phyloP scores from a whole-genome alignment of 1,140 invertebrate species.

The Papilio aristodemus region DNA sequence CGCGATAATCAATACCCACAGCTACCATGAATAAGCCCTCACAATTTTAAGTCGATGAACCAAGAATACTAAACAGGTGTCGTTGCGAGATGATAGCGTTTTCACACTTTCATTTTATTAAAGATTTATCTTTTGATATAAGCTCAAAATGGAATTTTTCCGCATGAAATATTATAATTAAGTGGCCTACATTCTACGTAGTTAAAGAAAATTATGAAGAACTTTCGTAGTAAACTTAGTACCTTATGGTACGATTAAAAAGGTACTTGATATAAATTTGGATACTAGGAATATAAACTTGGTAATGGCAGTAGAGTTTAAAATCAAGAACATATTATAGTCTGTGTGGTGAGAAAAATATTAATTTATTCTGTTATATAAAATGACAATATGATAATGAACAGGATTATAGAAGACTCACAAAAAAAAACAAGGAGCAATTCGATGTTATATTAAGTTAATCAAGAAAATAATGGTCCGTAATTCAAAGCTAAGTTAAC shows the following conservation, averaged over 20 bases:
- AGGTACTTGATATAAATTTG: neutral
- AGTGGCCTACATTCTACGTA: neutral
- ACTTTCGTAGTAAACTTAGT: neutral
- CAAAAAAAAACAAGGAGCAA: too few species aligned
- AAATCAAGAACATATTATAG: too few species aligned
- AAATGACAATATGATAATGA: too few species aligned
- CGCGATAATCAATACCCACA: conserved; percentile 58
- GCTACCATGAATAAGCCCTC: conserved; percentile 42
- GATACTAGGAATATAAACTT: neutral
- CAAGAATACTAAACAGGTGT: conserved; percentile 46
- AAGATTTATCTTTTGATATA: conserved; percentile 6
- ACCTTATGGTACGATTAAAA: too few species aligned
- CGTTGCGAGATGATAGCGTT: neutral
- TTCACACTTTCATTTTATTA: conserved; percentile 17
- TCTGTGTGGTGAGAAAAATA: too few species aligned
- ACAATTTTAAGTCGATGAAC: conserved; percentile 44
- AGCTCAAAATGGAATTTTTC: conserved; percentile 8
- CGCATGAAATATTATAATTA: neutral
- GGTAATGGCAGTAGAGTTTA: too few species aligned
- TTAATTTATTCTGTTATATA: too few species aligned
- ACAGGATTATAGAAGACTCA: too few species aligned
- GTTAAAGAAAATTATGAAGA: neutral
- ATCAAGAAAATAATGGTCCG: too few species aligned
- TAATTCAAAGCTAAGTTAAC: too few species aligned
- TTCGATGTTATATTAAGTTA: too few species aligned